Conservation (phyloP, 1,140 invertebrate genomes). For the Pteromalus puparum region DNA sequence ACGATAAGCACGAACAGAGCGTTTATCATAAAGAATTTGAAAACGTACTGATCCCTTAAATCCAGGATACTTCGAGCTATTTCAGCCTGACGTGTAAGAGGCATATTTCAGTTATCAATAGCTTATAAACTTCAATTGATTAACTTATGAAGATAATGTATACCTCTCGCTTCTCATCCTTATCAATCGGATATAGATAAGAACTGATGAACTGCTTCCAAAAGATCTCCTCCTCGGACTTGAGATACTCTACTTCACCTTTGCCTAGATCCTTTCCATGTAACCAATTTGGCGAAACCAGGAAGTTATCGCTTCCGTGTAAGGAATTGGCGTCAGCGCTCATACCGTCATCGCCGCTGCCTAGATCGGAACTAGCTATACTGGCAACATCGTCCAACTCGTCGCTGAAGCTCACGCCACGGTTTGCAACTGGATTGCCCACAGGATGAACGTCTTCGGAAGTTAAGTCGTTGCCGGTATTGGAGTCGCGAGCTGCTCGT, state of each 20-base stretch:
- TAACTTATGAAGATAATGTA: too few species aligned
- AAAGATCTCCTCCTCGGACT: conserved; percentile 80
- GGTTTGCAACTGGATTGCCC: not conserved
- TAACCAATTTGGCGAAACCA: conserved; percentile 82
- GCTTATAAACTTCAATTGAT: too few species aligned
- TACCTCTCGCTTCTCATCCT: conserved; percentile 71
- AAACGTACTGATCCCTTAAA: conserved; percentile 83
- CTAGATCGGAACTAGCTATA: not conserved
- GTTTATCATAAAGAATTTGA: conserved; percentile 91
- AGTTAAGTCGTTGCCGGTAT: not conserved
- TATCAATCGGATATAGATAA: conserved; percentile 84
- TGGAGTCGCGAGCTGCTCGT: not conserved
- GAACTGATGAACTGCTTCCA: conserved; percentile 84
- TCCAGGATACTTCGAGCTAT: conserved; percentile 79
- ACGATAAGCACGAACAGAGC: conserved; percentile 88
- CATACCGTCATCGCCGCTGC: not conserved
- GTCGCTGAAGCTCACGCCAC: not conserved
- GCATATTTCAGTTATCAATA: not conserved
- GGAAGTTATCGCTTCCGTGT: conserved; percentile 69
- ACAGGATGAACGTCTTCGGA: too few species aligned
- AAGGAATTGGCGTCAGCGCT: conserved; percentile 57
- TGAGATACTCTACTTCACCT: conserved; percentile 79
- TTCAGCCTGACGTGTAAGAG: conserved; percentile 68
- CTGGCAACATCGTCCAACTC: not conserved
- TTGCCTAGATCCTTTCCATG: conserved; percentile 80